Evolutionary conservation across 2,113 vertebrate genomes (phyloP).

Genomic region (Rutilus rutilus): DNA sequence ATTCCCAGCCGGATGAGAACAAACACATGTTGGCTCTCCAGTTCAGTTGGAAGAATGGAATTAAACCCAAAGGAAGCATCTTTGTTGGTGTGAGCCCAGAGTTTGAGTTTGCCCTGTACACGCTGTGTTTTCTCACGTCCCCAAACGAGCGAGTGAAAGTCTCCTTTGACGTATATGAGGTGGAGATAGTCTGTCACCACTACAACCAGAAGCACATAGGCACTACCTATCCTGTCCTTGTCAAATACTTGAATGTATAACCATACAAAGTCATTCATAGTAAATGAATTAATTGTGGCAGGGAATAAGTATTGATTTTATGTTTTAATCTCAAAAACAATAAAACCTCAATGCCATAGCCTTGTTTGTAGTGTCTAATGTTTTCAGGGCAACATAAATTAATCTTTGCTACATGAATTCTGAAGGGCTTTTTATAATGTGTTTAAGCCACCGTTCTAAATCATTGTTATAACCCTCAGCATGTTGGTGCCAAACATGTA

Average conservation of each 20-base stretch:
- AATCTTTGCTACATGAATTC: too few species aligned
- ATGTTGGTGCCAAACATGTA: too few species aligned
- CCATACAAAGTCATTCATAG: neutral
- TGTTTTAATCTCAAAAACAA: too few species aligned
- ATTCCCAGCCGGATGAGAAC: conserved; percentile 76
- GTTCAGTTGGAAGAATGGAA: conserved; percentile 82
- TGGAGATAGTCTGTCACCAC: conserved; percentile 82
- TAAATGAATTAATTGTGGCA: neutral
- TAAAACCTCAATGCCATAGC: too few species aligned
- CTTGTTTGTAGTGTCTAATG: too few species aligned
- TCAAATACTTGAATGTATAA: conserved; percentile 57
- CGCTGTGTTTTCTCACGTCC: conserved; percentile 78
- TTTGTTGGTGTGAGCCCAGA: conserved; percentile 82
- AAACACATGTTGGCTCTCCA: conserved; percentile 81
- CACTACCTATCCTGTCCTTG: conserved; percentile 79
- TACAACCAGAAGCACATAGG: conserved; percentile 81
- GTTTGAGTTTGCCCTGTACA: conserved; percentile 82
- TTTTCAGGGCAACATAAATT: too few species aligned
- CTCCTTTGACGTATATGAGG: conserved; percentile 77
- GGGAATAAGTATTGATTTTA: too few species aligned
- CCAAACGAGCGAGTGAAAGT: conserved; percentile 78
- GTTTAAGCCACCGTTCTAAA: too few species aligned
- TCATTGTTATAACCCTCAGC: too few species aligned
- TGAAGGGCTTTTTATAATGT: too few species aligned
- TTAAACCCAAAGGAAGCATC: conserved; percentile 82